Conservation (phyloP, 2,113 vertebrate genomes). For the Pionites leucogaster region DNA sequence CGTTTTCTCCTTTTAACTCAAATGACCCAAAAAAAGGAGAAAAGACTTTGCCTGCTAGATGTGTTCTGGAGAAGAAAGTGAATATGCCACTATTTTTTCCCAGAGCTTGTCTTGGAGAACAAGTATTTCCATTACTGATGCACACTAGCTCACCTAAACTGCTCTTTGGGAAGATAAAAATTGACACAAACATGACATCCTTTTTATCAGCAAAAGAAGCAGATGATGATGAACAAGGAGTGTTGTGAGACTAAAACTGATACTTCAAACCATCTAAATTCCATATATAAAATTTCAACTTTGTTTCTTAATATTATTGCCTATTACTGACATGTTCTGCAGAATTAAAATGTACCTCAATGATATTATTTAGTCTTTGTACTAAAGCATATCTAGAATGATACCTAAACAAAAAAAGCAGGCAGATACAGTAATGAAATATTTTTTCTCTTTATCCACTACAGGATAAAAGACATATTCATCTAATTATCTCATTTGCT, state of each 20-base stretch:
- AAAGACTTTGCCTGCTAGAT: neutral
- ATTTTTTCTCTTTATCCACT: neutral
- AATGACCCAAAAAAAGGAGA: neutral
- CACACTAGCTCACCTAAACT: neutral
- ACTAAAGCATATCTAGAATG: neutral
- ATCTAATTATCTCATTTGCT: neutral
- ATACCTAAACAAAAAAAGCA: neutral
- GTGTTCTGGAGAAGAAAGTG: neutral
- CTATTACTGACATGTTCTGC: neutral
- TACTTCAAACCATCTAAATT: neutral
- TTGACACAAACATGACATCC: neutral
- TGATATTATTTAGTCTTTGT: neutral
- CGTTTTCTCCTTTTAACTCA: neutral
- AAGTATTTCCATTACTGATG: neutral
- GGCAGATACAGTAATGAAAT: neutral
- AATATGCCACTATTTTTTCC: neutral
- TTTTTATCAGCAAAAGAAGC: neutral
- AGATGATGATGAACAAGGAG: neutral
- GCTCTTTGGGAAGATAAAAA: neutral
- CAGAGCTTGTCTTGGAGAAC: neutral
- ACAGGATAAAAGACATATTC: neutral
- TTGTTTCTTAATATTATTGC: neutral
- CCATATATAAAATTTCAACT: neutral
- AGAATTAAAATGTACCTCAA: slow-evolving; percentile 6
- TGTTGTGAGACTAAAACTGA: neutral